phyloP scores from a whole-genome alignment of 92 coral and sea anemone genomes.

The Parazoanthus atlanticus region DNA sequence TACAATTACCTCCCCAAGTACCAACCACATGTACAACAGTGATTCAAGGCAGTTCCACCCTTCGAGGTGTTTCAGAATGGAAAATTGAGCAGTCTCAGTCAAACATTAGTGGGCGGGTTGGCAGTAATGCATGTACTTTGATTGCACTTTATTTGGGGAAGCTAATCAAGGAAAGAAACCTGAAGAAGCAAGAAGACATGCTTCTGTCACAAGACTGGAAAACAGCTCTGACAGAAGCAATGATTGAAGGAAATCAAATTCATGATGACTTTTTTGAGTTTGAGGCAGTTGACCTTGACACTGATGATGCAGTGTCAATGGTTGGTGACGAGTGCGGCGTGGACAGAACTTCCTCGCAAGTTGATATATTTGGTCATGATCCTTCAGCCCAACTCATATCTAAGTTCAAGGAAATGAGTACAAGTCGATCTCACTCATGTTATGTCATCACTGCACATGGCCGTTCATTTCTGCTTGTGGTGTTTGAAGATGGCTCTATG shows the following conservation, averaged over 20 bases:
- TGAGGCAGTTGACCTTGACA: conserved; percentile 32
- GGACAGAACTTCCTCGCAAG: conserved; percentile 14
- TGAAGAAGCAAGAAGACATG: background rate
- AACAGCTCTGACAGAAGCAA: conserved; percentile 3
- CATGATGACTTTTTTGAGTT: conserved; percentile 44
- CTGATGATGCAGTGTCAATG: conserved; percentile 38
- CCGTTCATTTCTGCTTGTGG: conserved; percentile 31
- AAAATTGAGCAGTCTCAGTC: conserved; percentile 3
- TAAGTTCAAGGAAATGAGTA: background rate
- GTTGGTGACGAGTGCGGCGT: conserved; percentile 44
- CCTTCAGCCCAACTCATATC: conserved; percentile 32
- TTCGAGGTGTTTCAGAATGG: background rate
- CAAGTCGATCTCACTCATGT: background rate
- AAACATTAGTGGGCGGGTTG: conserved; percentile 17
- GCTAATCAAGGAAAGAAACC: background rate
- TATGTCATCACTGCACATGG: background rate
- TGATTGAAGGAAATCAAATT: conserved; percentile 33
- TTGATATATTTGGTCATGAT: conserved; percentile 24
- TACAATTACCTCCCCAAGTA: too few species aligned
- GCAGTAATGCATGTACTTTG: conserved; percentile 39
- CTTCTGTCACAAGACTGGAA: background rate
- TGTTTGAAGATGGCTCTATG: conserved; percentile 24
- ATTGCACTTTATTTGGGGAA: conserved; percentile 2
- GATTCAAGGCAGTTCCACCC: too few species aligned
- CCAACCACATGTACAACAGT: too few species aligned